Percentiles rank a stretch among this genome's conserved stretches.
These are phyloP conservation scores for Lasioglossum vierecki DNA, from an alignment of 2,888 invertebrate genomes.

Conservation along the genomic window DNA sequence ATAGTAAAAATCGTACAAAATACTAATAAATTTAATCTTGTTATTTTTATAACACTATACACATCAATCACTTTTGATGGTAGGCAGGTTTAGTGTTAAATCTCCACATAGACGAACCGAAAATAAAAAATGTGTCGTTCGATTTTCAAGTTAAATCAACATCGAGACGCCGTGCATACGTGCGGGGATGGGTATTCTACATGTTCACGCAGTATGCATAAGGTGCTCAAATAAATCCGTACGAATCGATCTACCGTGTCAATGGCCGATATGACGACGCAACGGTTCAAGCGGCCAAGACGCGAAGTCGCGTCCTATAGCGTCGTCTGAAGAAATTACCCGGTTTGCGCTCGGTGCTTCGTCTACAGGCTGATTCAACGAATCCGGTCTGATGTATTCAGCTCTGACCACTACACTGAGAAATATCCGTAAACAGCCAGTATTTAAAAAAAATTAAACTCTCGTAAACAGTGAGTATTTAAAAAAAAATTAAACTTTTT, in stretches of 20 bases:
- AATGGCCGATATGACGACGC: constrained; percentile 66
- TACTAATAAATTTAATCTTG: too few relatives aligned
- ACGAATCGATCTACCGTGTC: constrained; percentile 74
- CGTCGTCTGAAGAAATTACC: constrained; percentile 49
- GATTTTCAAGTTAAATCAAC: constrained; percentile 49
- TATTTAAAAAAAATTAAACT: too few relatives aligned
- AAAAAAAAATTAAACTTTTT: too few relatives aligned
- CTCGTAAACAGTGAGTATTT: too few relatives aligned
- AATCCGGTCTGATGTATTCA: not conserved
- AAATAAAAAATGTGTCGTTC: not conserved
- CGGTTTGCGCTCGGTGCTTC: constrained; percentile 15
- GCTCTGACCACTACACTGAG: not conserved
- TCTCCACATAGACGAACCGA: not conserved
- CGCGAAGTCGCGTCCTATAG: constrained; percentile 59
- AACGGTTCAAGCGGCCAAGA: constrained; percentile 52
- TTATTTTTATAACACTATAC: too few relatives aligned
- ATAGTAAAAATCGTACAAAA: too few relatives aligned
- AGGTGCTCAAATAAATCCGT: constrained; percentile 72
- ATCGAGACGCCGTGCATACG: not conserved
- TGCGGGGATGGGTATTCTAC: not conserved
- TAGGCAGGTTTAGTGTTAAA: too few relatives aligned
- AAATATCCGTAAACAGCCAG: not conserved
- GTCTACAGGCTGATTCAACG: constrained; percentile 13
- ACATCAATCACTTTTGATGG: too few relatives aligned
- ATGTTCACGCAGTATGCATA: constrained; percentile 11